Percentiles rank a stretch among this genome's conserved stretches.
These are phyloP conservation scores for Ptychochromis oligacanthus DNA, from an alignment of 2,113 vertebrate genomes.

Conservation along the genomic window DNA sequence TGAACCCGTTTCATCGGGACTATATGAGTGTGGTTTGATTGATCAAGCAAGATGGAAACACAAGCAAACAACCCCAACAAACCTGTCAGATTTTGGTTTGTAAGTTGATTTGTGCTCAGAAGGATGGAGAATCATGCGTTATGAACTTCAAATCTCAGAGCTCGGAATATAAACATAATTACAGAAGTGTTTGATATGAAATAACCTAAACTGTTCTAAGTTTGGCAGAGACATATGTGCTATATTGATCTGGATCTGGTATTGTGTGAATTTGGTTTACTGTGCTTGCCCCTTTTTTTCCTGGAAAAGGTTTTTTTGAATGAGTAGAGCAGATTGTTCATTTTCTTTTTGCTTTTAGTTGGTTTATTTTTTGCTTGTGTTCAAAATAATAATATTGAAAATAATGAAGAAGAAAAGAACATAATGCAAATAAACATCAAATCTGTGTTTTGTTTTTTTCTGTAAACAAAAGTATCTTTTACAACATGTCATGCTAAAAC, in stretches of 20 bases:
- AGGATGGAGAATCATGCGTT: neutral
- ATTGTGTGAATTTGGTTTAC: neutral
- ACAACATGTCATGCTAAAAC: neutral
- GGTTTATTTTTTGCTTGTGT: neutral
- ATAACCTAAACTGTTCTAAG: neutral
- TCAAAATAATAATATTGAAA: neutral
- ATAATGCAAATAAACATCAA: neutral
- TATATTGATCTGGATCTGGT: neutral
- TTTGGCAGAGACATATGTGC: no score
- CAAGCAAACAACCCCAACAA: neutral
- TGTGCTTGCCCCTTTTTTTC: neutral
- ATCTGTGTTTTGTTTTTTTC: accelerated
- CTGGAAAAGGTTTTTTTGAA: neutral
- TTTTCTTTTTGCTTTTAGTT: neutral
- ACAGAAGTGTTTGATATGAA: neutral
- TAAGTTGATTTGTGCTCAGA: neutral
- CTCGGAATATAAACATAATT: neutral
- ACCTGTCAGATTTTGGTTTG: neutral
- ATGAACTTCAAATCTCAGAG: neutral
- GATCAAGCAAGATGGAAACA: neutral
- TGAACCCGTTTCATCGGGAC: accelerated
- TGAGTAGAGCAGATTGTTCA: neutral
- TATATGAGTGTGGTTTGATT: neutral
- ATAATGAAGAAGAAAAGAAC: neutral
- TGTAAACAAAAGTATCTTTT: neutral